A percentile compares a stretch with the other conserved stretches of the same genome.
Evolutionary conservation across 1,140 invertebrate genomes (phyloP).

Genomic region (Brachionus rubens): DNA sequence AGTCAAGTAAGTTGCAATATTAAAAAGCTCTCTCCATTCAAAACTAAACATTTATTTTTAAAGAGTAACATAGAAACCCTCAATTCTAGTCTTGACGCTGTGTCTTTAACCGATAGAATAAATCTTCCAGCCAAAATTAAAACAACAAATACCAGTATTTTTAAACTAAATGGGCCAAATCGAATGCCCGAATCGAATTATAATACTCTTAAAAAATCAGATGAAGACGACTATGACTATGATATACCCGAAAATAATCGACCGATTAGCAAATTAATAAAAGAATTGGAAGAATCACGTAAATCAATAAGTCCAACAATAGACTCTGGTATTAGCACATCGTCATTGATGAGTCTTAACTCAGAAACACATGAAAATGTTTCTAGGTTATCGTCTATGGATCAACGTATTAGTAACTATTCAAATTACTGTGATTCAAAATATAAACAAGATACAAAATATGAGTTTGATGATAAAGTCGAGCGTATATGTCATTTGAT

Average conservation of each 20-base stretch:
- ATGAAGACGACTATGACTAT: conserved; percentile 38
- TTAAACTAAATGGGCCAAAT: neutral
- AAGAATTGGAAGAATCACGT: conserved; percentile 8
- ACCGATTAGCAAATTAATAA: neutral
- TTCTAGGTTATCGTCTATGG: neutral
- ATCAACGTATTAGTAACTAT: conserved; percentile 17
- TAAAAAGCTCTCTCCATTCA: too few relatives aligned
- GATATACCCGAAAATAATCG: conserved; percentile 32
- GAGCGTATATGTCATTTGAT: neutral
- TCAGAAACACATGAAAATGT: neutral
- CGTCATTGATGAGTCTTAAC: conserved; percentile 15
- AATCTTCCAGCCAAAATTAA: neutral
- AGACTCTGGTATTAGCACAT: conserved; percentile 44
- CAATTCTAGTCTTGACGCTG: too few relatives aligned
- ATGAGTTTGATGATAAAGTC: conserved; percentile 7
- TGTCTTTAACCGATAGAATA: neutral
- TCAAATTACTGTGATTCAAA: conserved; percentile 5
- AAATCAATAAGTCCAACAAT: conserved; percentile 45
- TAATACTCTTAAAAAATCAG: neutral
- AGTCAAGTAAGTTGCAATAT: conserved; percentile 11
- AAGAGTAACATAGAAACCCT: too few relatives aligned
- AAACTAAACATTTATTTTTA: too few relatives aligned
- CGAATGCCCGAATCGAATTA: neutral
- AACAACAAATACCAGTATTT: neutral
- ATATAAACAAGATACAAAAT: neutral